These are phyloP conservation scores for Octomys mimax DNA, from an alignment of 2,797 vertebrate genomes.

Conservation along the genomic window DNA sequence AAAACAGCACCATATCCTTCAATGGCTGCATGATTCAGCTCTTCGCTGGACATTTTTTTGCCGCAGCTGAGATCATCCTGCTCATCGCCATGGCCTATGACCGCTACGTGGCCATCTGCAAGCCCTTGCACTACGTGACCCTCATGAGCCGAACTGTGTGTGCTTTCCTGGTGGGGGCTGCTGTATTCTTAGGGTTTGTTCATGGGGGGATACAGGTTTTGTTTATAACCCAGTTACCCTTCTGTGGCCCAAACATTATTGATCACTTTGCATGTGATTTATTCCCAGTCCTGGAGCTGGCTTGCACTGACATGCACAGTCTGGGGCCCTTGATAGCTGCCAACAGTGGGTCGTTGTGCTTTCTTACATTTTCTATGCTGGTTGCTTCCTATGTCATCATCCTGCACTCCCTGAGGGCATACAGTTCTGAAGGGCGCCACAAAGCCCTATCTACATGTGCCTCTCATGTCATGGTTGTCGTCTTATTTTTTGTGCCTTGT, in stretches of 20 bases:
- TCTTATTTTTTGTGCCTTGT: constrained; percentile 76
- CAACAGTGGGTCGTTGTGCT: constrained; percentile 63
- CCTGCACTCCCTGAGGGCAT: constrained; percentile 17
- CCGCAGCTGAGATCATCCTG: neutral
- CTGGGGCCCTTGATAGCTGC: constrained; percentile 39
- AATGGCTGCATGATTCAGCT: constrained; percentile 59
- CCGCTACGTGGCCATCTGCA: constrained; percentile 36
- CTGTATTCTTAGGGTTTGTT: constrained; percentile 16
- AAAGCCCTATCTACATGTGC: neutral
- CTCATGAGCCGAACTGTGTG: constrained; percentile 45
- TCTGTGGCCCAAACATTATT: constrained; percentile 67
- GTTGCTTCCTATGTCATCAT: constrained; percentile 47
- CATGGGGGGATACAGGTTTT: constrained; percentile 66
- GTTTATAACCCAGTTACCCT: constrained; percentile 54
- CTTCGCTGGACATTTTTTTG: constrained; percentile 68
- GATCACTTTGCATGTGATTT: constrained; percentile 69
- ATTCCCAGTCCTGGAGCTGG: constrained; percentile 59
- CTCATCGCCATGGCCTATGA: constrained; percentile 77
- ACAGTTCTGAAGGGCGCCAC: constrained; percentile 32
- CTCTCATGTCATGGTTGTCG: constrained; percentile 72
- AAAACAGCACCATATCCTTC: constrained; percentile 69
- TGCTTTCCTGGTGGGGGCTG: neutral
- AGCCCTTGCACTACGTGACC: constrained; percentile 72
- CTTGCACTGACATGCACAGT: constrained; percentile 55
- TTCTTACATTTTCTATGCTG: constrained; percentile 58